phyloP scores from a whole-genome alignment of 2,888 invertebrate genomes.

The Microplitis manilae region DNA sequence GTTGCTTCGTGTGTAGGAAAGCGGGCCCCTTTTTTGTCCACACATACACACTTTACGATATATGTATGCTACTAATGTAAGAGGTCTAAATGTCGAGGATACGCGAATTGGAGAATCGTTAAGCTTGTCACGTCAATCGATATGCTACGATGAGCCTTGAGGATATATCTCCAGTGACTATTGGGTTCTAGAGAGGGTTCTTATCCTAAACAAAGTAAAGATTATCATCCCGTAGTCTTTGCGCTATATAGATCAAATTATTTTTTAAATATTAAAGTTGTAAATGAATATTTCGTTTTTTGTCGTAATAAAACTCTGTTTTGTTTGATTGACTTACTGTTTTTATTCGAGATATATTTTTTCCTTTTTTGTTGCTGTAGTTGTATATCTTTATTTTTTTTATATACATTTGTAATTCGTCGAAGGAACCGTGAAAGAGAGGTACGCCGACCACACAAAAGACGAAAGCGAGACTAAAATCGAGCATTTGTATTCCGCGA shows the following conservation, averaged over 20 bases:
- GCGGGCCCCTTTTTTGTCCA: constrained; percentile 34
- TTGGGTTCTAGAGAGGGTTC: neutral
- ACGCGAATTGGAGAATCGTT: constrained; percentile 36
- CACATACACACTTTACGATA: constrained; percentile 17
- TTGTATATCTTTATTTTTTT: neutral
- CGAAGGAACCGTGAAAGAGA: constrained; percentile 19
- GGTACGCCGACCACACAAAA: constrained; percentile 22
- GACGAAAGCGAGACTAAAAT: constrained; percentile 55
- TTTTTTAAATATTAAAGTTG: no score
- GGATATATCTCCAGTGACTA: constrained; percentile 13
- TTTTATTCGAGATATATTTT: neutral
- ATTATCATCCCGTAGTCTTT: no score
- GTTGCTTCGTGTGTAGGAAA: constrained; percentile 47
- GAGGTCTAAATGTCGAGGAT: constrained; percentile 13
- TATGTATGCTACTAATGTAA: constrained; percentile 24
- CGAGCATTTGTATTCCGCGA: constrained; percentile 69
- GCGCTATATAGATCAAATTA: no score
- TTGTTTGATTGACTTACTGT: constrained; percentile 1
- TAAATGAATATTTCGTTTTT: no score
- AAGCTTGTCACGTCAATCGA: constrained; percentile 35
- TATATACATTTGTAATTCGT: constrained; percentile 24
- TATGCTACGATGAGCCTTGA: constrained; percentile 43
- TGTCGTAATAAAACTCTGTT: neutral
- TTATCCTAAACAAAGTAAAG: neutral
- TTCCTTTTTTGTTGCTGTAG: neutral